A percentile compares a stretch with the other conserved stretches of the same genome.
phyloP scores from a whole-genome alignment of 2,888 invertebrate genomes.

The Liodrosophila aerea region DNA sequence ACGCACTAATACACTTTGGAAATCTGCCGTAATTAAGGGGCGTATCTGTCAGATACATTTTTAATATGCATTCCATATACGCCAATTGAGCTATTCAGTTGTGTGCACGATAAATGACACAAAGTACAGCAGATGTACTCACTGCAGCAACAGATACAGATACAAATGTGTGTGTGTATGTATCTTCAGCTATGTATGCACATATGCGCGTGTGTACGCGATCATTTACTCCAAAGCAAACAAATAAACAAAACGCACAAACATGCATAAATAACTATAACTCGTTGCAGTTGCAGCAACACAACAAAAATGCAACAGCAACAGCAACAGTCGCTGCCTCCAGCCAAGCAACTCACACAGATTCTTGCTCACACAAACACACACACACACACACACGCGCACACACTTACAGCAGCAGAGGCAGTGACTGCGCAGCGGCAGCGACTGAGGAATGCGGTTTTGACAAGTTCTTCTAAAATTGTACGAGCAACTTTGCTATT shows the following conservation, averaged over 20 bases:
- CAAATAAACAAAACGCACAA: conserved; percentile 73
- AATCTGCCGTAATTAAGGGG: background rate
- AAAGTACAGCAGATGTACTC: conserved; percentile 50
- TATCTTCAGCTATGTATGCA: conserved; percentile 5
- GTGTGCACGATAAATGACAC: conserved; percentile 52
- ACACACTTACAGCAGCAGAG: conserved; percentile 13
- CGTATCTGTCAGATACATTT: conserved; percentile 20
- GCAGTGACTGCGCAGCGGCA: conserved; percentile 58
- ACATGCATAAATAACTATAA: conserved; percentile 78
- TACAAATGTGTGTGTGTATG: conserved; percentile 4
- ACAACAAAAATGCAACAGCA: conserved; percentile 55
- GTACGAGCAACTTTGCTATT: conserved; percentile 80
- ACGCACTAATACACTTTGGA: too few relatives aligned
- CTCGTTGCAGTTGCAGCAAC: conserved; percentile 73
- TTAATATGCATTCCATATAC: conserved; percentile 38
- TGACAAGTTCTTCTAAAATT: conserved; percentile 82
- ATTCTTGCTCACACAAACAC: conserved; percentile 22
- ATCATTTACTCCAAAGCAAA: conserved; percentile 79
- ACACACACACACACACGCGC: conserved; percentile 25
- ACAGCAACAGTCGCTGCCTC: conserved; percentile 59
- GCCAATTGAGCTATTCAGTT: conserved; percentile 56
- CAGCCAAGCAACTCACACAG: conserved; percentile 65
- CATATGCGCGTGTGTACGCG: conserved; percentile 58
- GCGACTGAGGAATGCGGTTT: conserved; percentile 80
- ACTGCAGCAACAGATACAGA: conserved; percentile 1